Conservation (phyloP, 2,113 vertebrate genomes). For the Phodopus roborovskii region DNA sequence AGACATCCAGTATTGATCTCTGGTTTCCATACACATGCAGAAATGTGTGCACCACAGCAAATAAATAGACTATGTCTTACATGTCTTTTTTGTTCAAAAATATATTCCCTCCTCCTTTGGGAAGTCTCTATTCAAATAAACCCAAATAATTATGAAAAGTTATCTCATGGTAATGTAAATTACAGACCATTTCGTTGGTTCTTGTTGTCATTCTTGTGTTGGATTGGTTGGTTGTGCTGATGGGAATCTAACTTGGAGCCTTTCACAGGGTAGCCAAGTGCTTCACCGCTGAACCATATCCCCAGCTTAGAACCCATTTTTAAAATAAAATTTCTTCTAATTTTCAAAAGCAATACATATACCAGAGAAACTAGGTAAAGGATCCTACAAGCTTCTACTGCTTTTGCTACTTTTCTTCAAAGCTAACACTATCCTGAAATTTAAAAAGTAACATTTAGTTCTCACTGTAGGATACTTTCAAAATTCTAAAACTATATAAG, state of each 20-base stretch:
- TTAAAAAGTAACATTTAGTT: neutral
- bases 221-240: too few relatives aligned
- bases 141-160: constrained; percentile 29
- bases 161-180: neutral
- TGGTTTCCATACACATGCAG: neutral
- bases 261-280: neutral
- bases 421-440: constrained; percentile 29
- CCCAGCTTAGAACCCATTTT: neutral
- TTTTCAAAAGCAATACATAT: constrained; percentile 14
- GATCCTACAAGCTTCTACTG: neutral
- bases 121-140: constrained; percentile 20
- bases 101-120: neutral
- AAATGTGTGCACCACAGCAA: neutral
- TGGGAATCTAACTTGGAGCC: too few relatives aligned
- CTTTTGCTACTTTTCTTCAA: neutral
- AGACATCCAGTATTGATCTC: neutral
- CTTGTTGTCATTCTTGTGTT: neutral
- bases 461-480: neutral
- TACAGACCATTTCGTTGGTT: neutral
- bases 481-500: neutral
- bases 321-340: constrained; percentile 21
- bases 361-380: neutral
- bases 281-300: neutral
- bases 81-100: constrained; percentile 2
- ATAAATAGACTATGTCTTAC: neutral